These are phyloP conservation scores for Allolobophora icterica DNA, from an alignment of 2,888 invertebrate genomes.

Conservation along the genomic window DNA sequence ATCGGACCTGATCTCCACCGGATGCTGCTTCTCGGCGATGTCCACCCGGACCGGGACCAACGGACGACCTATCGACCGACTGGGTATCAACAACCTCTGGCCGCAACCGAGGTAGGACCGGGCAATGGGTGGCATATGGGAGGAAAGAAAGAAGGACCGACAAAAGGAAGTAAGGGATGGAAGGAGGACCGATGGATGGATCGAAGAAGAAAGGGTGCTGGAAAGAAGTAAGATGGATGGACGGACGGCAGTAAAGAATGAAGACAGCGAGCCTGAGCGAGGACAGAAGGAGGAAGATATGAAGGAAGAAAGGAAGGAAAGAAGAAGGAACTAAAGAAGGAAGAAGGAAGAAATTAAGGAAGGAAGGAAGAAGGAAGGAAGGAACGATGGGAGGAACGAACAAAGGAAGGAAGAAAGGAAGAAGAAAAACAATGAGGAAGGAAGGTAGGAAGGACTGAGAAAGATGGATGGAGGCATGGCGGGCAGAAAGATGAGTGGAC, in stretches of 20 bases:
- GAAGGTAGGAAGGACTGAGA: background rate
- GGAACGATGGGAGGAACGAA: background rate
- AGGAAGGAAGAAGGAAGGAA: background rate
- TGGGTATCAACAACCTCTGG: conserved; percentile 66
- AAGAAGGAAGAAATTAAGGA: too few relatives aligned
- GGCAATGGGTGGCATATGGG: background rate
- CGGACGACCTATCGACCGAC: conserved; percentile 69
- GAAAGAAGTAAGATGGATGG: background rate
- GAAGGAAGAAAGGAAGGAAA: background rate
- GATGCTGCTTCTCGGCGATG: conserved; percentile 69
- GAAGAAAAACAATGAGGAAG: background rate
- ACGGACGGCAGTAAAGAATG: background rate
- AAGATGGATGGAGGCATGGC: background rate
- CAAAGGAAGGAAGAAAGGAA: background rate
- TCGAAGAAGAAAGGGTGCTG: background rate
- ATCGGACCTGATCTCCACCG: conserved; percentile 43
- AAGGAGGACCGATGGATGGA: too few relatives aligned
- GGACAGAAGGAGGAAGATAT: background rate
- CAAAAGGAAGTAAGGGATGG: background rate
- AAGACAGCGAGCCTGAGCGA: too few relatives aligned
- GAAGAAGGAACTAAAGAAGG: background rate
- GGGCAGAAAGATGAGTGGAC: background rate
- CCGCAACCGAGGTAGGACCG: background rate
- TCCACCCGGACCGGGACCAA: conserved; percentile 66
- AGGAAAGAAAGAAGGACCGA: background rate